Evolutionary conservation across 2,888 invertebrate species (phyloP).

Genomic region (Lasioglossum oenotherae): DNA sequence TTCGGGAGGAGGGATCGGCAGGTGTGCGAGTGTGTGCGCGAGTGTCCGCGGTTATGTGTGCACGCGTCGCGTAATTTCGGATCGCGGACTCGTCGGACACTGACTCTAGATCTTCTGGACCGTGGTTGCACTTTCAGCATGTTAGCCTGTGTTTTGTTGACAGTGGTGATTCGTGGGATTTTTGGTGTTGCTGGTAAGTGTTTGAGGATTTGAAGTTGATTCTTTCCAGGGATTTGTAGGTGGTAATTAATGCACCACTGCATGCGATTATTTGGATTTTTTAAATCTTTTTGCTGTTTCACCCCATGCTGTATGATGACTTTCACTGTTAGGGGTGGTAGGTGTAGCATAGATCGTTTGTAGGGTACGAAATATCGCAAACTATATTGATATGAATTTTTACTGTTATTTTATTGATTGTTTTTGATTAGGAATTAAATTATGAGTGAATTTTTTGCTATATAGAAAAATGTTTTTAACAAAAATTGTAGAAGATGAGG

Average conservation of each 20-base stretch:
- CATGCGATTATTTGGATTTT: neutral
- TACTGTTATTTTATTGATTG: neutral
- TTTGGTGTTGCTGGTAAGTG: neutral
- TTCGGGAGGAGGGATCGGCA: neutral
- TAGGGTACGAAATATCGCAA: neutral
- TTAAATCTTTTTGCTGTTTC: neutral
- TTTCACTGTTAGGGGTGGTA: neutral
- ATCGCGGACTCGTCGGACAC: neutral
- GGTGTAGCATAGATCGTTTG: too few relatives aligned
- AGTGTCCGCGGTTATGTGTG: neutral
- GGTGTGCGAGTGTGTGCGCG: conserved; percentile 1
- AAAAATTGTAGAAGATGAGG: neutral
- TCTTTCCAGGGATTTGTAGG: neutral
- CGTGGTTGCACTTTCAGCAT: neutral
- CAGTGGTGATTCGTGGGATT: neutral
- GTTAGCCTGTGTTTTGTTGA: neutral
- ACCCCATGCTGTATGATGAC: neutral
- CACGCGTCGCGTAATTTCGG: conserved; percentile 1
- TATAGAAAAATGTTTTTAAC: neutral
- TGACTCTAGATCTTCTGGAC: neutral
- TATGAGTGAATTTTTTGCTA: neutral
- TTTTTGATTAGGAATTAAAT: neutral
- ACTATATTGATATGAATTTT: neutral
- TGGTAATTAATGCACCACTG: neutral
- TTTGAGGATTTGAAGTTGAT: neutral